phyloP scores from a whole-genome alignment of 2,113 vertebrate genomes.

The Eonycteris spelaea region DNA sequence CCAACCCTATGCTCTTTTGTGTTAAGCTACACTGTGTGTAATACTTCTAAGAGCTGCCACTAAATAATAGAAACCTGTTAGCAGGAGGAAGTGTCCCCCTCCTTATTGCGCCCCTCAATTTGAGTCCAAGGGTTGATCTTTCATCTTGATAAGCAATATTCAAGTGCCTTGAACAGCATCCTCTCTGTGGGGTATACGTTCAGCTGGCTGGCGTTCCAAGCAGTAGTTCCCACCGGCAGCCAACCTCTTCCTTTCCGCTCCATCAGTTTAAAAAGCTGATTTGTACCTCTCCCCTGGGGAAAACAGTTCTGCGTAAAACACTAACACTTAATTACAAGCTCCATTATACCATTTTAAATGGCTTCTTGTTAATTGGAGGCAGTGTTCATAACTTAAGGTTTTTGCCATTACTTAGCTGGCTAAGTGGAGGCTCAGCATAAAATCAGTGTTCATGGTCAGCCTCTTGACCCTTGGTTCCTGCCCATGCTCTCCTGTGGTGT shows the following conservation, averaged over 20 bases:
- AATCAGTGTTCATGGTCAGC: not conserved
- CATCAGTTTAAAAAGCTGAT: conserved; percentile 78
- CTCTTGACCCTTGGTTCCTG: not conserved
- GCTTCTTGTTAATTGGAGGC: conserved; percentile 78
- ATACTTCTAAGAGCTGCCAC: conserved; percentile 78
- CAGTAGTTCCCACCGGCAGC: conserved; percentile 56
- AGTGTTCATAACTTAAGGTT: conserved; percentile 71
- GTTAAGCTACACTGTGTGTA: conserved; percentile 77
- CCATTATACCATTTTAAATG: conserved; percentile 79
- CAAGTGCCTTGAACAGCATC: conserved; percentile 86
- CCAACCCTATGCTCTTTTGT: conserved; percentile 73
- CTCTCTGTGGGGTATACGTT: conserved; percentile 37
- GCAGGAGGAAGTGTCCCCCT: not conserved
- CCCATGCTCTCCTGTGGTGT: not conserved
- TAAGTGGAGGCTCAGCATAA: not conserved
- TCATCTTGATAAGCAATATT: conserved; percentile 86
- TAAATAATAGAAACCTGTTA: conserved; percentile 68
- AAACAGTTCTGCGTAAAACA: conserved; percentile 77
- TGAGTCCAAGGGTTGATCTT: conserved; percentile 82
- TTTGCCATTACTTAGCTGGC: conserved; percentile 31
- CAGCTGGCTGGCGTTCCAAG: conserved; percentile 61
- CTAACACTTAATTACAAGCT: conserved; percentile 82
- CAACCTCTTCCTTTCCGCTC: conserved; percentile 62
- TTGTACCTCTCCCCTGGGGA: conserved; percentile 78
- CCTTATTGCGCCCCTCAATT: conserved; percentile 53